Evolutionary conservation across 2,113 vertebrate genomes (phyloP).

Genomic region (Grallaria varia): DNA sequence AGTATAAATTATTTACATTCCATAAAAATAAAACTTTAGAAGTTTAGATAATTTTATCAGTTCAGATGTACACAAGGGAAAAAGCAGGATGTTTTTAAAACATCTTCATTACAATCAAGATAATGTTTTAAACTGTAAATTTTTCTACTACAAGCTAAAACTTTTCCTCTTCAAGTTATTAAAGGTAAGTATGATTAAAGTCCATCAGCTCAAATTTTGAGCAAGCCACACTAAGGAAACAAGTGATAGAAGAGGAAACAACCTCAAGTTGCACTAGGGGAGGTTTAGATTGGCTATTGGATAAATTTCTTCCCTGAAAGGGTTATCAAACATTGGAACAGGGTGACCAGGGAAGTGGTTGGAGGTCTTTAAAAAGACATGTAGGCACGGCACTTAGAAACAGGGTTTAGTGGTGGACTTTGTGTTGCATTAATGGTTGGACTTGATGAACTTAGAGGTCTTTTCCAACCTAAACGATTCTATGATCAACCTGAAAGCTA

Average conservation of each 20-base stretch:
- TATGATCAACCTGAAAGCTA: neutral
- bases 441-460: neutral
- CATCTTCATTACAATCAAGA: neutral
- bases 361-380: neutral
- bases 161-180: neutral
- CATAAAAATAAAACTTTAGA: conserved; percentile 6
- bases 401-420: neutral
- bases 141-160: neutral
- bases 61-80: neutral
- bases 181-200: neutral
- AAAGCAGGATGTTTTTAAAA: neutral
- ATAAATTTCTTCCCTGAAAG: neutral
- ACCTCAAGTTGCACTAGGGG: neutral
- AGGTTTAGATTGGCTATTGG: neutral
- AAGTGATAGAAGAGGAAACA: neutral
- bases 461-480: neutral
- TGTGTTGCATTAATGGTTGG: neutral
- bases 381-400: neutral
- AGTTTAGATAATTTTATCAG: neutral
- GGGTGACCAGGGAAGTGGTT: neutral
- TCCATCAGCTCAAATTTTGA: neutral
- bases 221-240: neutral
- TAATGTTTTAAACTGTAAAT: neutral
- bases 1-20: neutral
- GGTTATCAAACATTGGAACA: neutral